Evolutionary conservation across 1,140 invertebrate species (phyloP), one percentile per base, ranked within the genome.

Genomic region (Eubasilissa regina): DNA sequence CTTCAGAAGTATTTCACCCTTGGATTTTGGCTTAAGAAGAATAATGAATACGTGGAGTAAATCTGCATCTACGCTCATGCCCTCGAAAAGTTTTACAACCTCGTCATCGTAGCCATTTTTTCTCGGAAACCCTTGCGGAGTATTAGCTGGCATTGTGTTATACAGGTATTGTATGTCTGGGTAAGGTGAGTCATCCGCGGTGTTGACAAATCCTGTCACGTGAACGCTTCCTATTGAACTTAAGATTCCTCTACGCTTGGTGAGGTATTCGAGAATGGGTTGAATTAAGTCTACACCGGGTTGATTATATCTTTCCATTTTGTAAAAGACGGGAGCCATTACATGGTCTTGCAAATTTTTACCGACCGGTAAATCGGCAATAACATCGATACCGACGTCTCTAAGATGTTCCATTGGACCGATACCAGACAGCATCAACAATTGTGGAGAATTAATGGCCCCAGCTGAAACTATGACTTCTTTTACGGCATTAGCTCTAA

Each of bases 381-480:
- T 51, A 0, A 87, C 81, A 3, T 89, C 85, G 35, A 94, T 92
- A 17, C 89, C 90, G 35, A 91, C 83, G 78, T 91, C 87, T 44
- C 90, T 83, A 3, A 97, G 84, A 82, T 95, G 92, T 19, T 91
- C 85, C 72, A 89, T 90, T 7, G 93, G 93, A 21, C 94, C 94
- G 48, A 95, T 91, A 13, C 94, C 94, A 19, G 93, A 94, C 0
- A 95, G 83, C 91, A 95, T 93, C 9, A 95, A 83, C 13, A 95
- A 81, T 83, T 93, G 90, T 0, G 94, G 93, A 55, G 91, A 90
- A 51, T 89, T 89, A 74, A 86, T 89, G 75, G 85, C 87, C 73
- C 94, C 94, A 9, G 90, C 91, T 0, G 92, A 92, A 13, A 95
- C 43, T 60, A 94, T 90, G 0, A 93, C 89, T 86, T 94, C 93